Conservation (phyloP, 1,140 invertebrate species). For the Cepaea nemoralis region DNA sequence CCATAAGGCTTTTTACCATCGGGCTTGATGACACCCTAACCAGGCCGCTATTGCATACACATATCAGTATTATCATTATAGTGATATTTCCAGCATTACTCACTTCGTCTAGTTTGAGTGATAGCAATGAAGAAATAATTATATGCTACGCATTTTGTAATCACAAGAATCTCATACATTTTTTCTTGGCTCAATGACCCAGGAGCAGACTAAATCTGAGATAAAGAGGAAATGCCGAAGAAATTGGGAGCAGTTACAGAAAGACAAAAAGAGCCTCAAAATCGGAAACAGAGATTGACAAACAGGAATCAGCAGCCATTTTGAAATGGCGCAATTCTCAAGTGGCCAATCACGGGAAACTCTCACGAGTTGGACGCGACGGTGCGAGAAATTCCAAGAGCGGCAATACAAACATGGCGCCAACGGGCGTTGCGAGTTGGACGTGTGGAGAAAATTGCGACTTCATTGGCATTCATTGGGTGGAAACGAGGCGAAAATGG, state of each 20-base stretch:
- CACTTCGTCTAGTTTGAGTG: no score
- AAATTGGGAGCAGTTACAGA: slow-evolving; percentile 23
- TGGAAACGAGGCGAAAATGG: slow-evolving; percentile 37
- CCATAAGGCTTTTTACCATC: no score
- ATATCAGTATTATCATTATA: no score
- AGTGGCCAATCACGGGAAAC: slow-evolving; percentile 30
- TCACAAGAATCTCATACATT: neutral
- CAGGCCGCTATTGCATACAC: no score
- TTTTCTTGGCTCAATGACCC: neutral
- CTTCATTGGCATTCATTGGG: slow-evolving; percentile 27
- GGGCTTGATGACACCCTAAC: no score
- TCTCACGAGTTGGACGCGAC: slow-evolving; percentile 28
- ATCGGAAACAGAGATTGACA: slow-evolving; percentile 29
- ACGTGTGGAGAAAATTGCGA: slow-evolving; percentile 15
- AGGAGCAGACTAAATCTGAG: neutral
- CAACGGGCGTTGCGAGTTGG: slow-evolving; percentile 28
- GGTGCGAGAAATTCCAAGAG: slow-evolving; percentile 34
- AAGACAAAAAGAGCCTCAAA: neutral
- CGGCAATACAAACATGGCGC: slow-evolving; percentile 32
- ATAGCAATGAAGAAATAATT: neutral
- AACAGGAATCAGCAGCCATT: slow-evolving; percentile 32
- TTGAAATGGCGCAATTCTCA: slow-evolving; percentile 32
- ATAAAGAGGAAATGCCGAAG: slow-evolving; percentile 29
- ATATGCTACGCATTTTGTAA: neutral
- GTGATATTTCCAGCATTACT: no score